Evolutionary conservation across 2,113 vertebrate species (phyloP).

Genomic region (Sphaerodactylus townsendi): DNA sequence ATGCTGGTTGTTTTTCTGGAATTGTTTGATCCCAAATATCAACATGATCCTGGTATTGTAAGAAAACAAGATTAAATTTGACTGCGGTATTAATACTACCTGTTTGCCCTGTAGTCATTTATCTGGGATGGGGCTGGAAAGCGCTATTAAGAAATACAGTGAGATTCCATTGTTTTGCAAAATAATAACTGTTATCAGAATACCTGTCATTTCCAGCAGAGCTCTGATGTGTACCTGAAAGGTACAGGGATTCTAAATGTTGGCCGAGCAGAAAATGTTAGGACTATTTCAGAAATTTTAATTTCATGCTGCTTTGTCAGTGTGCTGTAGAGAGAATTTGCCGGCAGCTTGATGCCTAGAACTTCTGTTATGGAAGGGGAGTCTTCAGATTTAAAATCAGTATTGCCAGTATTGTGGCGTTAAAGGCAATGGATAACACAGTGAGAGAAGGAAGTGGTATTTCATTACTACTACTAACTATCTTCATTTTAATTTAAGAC

Average conservation of each 20-base stretch:
- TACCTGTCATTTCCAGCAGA: background rate
- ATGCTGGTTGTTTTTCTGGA: background rate
- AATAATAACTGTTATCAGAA: background rate
- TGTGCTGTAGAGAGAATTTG: conserved; percentile 19
- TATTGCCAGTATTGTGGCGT: conserved; percentile 36
- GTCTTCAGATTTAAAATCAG: conserved; percentile 32
- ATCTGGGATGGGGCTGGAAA: conserved; percentile 7
- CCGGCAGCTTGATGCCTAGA: conserved; percentile 29
- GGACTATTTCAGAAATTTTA: conserved; percentile 28
- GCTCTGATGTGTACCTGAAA: background rate
- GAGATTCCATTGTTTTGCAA: conserved; percentile 6
- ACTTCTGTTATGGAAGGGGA: conserved; percentile 17
- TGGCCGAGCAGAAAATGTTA: conserved; percentile 15
- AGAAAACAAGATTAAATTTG: background rate
- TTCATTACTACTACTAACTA: conserved; percentile 9
- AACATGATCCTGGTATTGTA: background rate
- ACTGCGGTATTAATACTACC: conserved; percentile 6
- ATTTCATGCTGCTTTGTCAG: conserved; percentile 42
- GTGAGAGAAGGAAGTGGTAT: conserved; percentile 18
- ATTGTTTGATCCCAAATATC: background rate
- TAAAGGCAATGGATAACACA: conserved; percentile 18
- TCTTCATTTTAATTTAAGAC: conserved; percentile 21
- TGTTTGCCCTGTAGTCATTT: background rate
- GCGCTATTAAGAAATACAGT: conserved; percentile 12
- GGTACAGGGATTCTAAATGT: conserved; percentile 11